Evolutionary conservation across 2,888 invertebrate genomes (phyloP).

Genomic region (Cephalotes varians): DNA sequence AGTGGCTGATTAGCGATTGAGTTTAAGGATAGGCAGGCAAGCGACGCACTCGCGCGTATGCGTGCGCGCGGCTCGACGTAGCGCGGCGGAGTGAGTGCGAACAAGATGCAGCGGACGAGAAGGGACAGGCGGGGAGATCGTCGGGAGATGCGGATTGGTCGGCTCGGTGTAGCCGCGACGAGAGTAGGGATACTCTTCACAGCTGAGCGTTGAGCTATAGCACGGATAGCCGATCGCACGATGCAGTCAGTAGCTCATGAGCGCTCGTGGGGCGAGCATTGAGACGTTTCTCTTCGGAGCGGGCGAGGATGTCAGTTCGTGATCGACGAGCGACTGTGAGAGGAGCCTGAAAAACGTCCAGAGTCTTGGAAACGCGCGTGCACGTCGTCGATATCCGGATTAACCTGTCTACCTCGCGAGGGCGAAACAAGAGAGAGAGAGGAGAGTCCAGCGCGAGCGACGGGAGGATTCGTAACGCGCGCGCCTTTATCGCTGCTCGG

Average conservation of each 20-base stretch:
- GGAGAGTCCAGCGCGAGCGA: conserved; percentile 8
- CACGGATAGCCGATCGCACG: conserved; percentile 85
- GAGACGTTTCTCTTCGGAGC: conserved; percentile 65
- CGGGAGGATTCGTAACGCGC: neutral
- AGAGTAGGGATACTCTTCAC: conserved; percentile 85
- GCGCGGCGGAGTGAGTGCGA: conserved; percentile 46
- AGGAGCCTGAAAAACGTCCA: conserved; percentile 65
- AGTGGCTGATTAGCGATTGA: conserved; percentile 36
- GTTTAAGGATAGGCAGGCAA: conserved; percentile 3
- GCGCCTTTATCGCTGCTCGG: conserved; percentile 3
- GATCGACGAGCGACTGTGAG: conserved; percentile 79
- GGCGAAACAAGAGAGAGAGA: conserved; percentile 10
- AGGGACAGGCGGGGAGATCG: conserved; percentile 29
- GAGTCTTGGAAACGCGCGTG: conserved; percentile 35
- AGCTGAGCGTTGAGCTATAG: conserved; percentile 87
- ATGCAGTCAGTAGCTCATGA: conserved; percentile 85
- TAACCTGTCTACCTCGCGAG: no score
- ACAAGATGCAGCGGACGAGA: conserved; percentile 52
- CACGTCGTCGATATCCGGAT: conserved; percentile 1
- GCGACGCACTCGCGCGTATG: neutral
- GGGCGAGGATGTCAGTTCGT: conserved; percentile 80
- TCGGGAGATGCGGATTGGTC: conserved; percentile 71
- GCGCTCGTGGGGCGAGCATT: conserved; percentile 85
- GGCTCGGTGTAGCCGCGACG: conserved; percentile 69
- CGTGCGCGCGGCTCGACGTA: conserved; percentile 7